phyloP scores from a whole-genome alignment of 2,888 invertebrate genomes.

The Yponomeuta sedellus region DNA sequence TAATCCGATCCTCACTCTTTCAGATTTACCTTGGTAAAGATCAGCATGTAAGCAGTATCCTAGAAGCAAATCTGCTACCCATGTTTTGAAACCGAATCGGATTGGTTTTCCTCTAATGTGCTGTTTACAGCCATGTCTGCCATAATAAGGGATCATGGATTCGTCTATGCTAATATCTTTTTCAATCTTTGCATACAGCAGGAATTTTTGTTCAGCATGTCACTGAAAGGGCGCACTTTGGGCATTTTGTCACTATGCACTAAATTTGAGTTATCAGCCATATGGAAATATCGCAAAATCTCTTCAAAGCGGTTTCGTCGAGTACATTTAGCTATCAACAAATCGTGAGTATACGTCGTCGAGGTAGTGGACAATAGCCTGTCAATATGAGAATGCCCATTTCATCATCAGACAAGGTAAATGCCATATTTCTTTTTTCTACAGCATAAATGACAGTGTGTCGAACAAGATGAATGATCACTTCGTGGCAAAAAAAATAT shows the following conservation, averaged over 20 bases:
- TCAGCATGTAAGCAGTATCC: constrained; percentile 15
- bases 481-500: no score
- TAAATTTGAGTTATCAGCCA: constrained; percentile 24
- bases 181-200: no score
- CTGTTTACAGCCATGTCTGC: constrained; percentile 13
- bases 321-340: constrained; percentile 21
- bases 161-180: no score
- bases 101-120: constrained; percentile 21
- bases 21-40: constrained; percentile 15
- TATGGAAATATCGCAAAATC: constrained; percentile 30
- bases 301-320: constrained; percentile 29
- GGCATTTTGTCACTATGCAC: background rate
- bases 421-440: constrained; percentile 21
- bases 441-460: constrained; percentile 22
- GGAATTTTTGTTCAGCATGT: no score
- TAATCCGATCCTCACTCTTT: constrained; percentile 13
- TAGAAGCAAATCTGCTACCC: constrained; percentile 12
- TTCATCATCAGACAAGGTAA: constrained; percentile 23
- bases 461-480: no score
- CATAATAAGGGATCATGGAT: no score
- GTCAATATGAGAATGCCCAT: constrained; percentile 29
- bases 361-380: constrained; percentile 27
- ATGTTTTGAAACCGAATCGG: constrained; percentile 22
- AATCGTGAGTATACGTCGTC: no score
- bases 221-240: no score